Evolutionary conservation across 2,888 invertebrate species (phyloP), one percentile per base, ranked within the genome.

Genomic region (Unio delphinus): DNA sequence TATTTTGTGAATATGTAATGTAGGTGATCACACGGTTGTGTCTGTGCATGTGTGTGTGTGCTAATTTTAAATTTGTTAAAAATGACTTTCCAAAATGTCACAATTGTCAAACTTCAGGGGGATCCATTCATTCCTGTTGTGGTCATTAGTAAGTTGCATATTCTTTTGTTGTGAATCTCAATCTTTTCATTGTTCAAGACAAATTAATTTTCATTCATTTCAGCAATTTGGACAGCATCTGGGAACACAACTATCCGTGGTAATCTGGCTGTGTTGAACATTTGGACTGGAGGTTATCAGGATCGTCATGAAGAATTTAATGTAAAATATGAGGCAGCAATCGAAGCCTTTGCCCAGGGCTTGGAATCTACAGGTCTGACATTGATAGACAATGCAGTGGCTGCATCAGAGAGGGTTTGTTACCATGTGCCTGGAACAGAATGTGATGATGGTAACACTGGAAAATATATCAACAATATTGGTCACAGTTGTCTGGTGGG

Each of bases 221-320:
- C 76, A 87, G 87, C 80, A 30, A 82, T 88, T 45, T 74, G 73
- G n/a, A 80, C 80, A 11, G 79, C 75, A 26, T 80, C 82, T 4
- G 76, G 75, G 55, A 73, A 77, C 54, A 83, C 81, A 3, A 65
- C 61, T 17, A 62, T 86, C 3, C 62, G 70, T 4, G 63, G 79
- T 65, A 89, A 89, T 73, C 70, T 89, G 55, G 80, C 88, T 17
- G 71, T 79, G 4, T 68, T 83, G 56, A 74, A 80, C 64, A 68
- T 85, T 20, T 86, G 82, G 75, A 83, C 87, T 3, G 85, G 84
- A 11, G 69, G 83, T 7, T 88, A 86, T 69, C 79, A 81, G 34
- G 82, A 83, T 45, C 68, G 86, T 23, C 45, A 58, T 4, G 88
- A 87, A 69, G 26, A 65, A 0, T 69, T 76, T 15, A 83, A 83